These are phyloP conservation scores for Paramacrobiotus metropolitanus DNA, from an alignment of 1,140 invertebrate species.

Conservation along the genomic window DNA sequence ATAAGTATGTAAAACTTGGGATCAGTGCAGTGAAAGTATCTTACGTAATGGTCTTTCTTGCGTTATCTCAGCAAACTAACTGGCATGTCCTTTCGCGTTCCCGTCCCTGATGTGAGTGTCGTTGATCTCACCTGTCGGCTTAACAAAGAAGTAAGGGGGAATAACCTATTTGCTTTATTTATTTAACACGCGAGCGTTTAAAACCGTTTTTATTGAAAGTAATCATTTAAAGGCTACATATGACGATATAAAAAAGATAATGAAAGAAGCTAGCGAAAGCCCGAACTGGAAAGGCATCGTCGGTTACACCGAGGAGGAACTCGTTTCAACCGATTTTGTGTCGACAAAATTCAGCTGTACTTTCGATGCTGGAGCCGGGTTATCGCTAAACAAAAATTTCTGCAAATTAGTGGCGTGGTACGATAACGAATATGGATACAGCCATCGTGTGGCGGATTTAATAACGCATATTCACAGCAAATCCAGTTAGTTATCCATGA, in stretches of 20 bases:
- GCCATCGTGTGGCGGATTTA: constrained; percentile 67
- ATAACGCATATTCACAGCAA: constrained; percentile 62
- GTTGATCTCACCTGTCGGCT: constrained; percentile 28
- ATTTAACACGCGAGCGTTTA: too few species aligned
- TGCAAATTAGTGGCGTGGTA: constrained; percentile 60
- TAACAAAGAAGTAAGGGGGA: too few species aligned
- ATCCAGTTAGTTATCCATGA: too few species aligned
- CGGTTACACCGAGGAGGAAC: constrained; percentile 24
- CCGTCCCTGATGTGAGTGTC: constrained; percentile 29
- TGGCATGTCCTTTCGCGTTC: constrained; percentile 31
- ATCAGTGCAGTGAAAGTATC: background rate
- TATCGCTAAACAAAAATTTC: constrained; percentile 61
- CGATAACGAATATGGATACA: constrained; percentile 31
- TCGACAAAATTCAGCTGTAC: constrained; percentile 21
- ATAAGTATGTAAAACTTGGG: constrained; percentile 12
- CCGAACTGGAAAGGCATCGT: constrained; percentile 22
- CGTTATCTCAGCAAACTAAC: constrained; percentile 16
- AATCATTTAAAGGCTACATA: constrained; percentile 23
- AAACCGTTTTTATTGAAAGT: too few species aligned
- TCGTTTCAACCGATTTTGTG: constrained; percentile 23
- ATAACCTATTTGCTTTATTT: too few species aligned
- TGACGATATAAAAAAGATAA: constrained; percentile 21
- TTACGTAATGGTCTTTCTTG: background rate
- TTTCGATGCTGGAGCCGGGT: constrained; percentile 48
- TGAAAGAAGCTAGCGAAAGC: constrained; percentile 22